Conservation (phyloP, 2,113 vertebrate genomes). For the Phoxinus phoxinus region DNA sequence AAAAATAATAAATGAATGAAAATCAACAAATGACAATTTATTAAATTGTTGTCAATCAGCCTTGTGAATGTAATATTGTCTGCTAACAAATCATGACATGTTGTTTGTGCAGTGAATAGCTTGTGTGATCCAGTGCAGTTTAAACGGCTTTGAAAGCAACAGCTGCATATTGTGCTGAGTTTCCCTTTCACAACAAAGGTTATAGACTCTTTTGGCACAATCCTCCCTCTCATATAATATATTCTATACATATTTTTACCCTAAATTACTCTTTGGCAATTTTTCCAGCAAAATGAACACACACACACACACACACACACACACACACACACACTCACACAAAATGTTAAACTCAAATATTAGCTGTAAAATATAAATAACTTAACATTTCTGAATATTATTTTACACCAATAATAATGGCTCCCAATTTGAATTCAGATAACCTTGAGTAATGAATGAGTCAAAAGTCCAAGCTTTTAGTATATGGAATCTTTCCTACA, state of each 20-base stretch:
- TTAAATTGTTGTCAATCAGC: neutral
- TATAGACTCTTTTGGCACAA: conserved; percentile 23
- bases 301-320: neutral
- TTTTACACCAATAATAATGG: conserved; percentile 57
- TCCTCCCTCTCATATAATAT: neutral
- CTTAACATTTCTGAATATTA: conserved; percentile 30
- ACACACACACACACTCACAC: neutral
- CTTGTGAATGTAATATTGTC: neutral
- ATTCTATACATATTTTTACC: neutral
- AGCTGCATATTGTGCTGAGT: neutral
- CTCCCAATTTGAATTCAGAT: conserved; percentile 33
- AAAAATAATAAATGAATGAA: neutral
- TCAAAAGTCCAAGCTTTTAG: neutral
- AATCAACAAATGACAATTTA: neutral
- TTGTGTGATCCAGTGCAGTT: neutral
- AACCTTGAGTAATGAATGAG: neutral
- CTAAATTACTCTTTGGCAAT: conserved; percentile 66
- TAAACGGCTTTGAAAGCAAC: neutral
- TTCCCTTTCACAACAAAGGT: conserved; percentile 13
- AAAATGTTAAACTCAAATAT: conserved; percentile 39
- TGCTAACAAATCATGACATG: neutral
- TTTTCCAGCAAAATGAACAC: conserved; percentile 14
- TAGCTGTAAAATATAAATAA: conserved; percentile 61
- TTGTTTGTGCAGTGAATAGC: neutral
- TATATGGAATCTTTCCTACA: neutral